Evolutionary conservation across 2,113 vertebrate genomes (phyloP).

Genomic region (Anser brachyrhynchus): DNA sequence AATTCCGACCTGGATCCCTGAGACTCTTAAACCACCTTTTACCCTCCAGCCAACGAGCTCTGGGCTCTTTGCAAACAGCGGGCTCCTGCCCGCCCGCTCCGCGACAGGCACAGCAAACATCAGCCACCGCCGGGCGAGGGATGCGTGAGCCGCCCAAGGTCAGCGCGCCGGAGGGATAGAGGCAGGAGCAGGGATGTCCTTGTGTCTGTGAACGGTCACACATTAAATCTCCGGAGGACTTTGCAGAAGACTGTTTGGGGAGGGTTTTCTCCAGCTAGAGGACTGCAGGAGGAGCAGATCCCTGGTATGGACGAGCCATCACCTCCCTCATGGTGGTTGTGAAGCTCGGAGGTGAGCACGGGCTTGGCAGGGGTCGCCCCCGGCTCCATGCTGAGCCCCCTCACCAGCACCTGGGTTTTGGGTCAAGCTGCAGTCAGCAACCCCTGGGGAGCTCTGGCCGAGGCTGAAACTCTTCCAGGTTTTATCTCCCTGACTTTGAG

Average conservation of each 20-base stretch:
- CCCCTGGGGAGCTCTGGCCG: not conserved
- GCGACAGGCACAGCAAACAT: conserved; percentile 48
- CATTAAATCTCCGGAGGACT: not conserved
- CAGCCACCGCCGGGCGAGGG: not conserved
- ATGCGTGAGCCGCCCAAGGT: conserved; percentile 44
- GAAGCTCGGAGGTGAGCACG: not conserved
- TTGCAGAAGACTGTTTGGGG: accelerated
- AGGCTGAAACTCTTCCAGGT: not conserved
- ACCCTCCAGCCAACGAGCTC: not conserved
- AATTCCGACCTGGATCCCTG: accelerated
- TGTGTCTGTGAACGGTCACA: not conserved
- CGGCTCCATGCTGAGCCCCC: not conserved
- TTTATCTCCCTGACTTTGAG: conserved; percentile 23
- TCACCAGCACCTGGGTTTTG: not conserved
- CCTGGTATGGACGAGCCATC: not conserved
- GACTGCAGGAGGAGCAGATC: not conserved
- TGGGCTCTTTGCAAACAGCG: accelerated
- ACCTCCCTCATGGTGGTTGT: accelerated
- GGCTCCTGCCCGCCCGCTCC: not conserved
- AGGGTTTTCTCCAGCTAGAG: not conserved
- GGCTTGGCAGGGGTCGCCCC: not conserved
- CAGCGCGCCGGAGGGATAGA: accelerated
- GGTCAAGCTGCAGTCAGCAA: not conserved
- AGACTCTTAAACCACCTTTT: not conserved
- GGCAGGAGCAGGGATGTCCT: conserved; percentile 14